Evolutionary conservation across 2,797 vertebrate genomes (phyloP).

Genomic region (Thripadectes ignobilis): DNA sequence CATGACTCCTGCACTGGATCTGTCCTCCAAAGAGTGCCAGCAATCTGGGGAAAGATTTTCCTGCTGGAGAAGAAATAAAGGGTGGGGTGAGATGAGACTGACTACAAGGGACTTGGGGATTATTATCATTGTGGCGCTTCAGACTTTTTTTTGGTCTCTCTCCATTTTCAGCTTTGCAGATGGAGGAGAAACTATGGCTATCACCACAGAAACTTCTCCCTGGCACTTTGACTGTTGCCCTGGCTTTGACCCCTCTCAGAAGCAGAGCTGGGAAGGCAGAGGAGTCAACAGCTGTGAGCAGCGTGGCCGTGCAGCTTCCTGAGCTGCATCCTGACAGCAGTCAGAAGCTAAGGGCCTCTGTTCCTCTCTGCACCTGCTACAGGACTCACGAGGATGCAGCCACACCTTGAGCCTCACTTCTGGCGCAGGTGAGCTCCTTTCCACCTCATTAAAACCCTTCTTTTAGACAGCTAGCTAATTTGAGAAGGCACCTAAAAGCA

Average conservation of each 20-base stretch:
- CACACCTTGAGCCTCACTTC: background rate
- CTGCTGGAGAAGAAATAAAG: slow-evolving; percentile 13
- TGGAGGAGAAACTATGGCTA: background rate
- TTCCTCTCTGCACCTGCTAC: background rate
- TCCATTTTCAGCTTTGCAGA: slow-evolving; percentile 40
- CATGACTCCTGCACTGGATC: background rate
- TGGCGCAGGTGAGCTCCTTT: background rate
- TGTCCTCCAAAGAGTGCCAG: background rate
- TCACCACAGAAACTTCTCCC: background rate
- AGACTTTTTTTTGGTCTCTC: slow-evolving; percentile 18
- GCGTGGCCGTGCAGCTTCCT: background rate
- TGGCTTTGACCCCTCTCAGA: slow-evolving; percentile 6
- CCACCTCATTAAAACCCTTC: background rate
- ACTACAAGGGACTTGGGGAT: background rate
- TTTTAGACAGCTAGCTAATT: background rate
- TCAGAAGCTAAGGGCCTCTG: background rate
- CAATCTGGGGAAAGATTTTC: background rate
- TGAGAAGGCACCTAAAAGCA: background rate
- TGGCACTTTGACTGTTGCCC: background rate
- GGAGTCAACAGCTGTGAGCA: background rate
- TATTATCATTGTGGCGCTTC: background rate
- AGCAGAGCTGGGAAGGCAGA: background rate
- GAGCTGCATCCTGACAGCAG: background rate
- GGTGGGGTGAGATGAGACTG: slow-evolving; percentile 24
- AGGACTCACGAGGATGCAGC: background rate